Base-by-base conservation (phyloP, 2,888 invertebrate species). In the Drosophila nigricruria region DNA sequence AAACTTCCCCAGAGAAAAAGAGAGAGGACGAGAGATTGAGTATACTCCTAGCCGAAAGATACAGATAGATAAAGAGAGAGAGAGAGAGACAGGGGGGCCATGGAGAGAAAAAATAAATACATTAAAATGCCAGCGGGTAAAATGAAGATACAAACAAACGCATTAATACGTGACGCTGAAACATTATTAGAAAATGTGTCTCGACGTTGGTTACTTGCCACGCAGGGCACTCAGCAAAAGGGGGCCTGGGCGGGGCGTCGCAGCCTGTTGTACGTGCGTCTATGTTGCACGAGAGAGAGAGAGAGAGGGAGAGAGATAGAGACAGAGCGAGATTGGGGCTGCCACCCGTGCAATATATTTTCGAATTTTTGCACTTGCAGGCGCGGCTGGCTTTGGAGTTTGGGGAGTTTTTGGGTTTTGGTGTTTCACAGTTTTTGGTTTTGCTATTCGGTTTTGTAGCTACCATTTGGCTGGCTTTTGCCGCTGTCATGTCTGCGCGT, bases 71-170 rank as follows among this genome's bases (percentile, higher is more conserved):
- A 23, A 23, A n/a, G 45, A 42, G 42, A 49, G 40, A 23, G 23
- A 57, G 16, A 52, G 71, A 8, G 6, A 20, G 32, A 32, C 9
- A 14, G 20, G 62, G 62, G 14, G 50, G 3, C 3, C n/a, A 53
- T n/a, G 53, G 38, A 63, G 38, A 53, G 67, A 77, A 77, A 82
- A 89, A 82, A 89, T 80, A 85, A 79, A 88, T 89, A 91, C 91
- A 91, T 91, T 90, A 90, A 91, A 91, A 91, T 90, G 89, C 92
- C 91, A 91, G 84, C 78, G 82, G 88, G 86, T 83, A 88, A 90
- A 91, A 91, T 92, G 83, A 92, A 91, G 92, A 91, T 90, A 90
- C 89, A 91, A 91, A 90, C 91, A 88, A 86, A 87, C 82, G 86
- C 90, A 91, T 90, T 90, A 91, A 90, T 91, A 91, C 91, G 91